Conservation (phyloP, 2,113 vertebrate genomes). For the Ictidomys tridecemlineatus region DNA sequence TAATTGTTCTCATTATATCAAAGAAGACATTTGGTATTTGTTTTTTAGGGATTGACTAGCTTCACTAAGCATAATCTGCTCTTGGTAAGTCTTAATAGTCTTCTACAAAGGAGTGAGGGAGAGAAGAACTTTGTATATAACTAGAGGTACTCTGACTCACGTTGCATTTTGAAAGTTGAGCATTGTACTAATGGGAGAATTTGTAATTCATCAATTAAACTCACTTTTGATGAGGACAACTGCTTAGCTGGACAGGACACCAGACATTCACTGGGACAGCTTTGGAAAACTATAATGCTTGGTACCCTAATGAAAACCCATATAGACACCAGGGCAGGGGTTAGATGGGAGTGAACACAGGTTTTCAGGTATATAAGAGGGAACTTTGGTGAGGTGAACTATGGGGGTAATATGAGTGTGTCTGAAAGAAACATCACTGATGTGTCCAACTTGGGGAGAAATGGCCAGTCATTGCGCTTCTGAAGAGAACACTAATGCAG, state of each 20-base stretch:
- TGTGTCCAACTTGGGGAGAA: not conserved
- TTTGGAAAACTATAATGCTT: not conserved
- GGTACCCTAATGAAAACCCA: not conserved
- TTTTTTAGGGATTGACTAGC: no score
- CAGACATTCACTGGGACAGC: not conserved
- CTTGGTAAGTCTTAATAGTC: not conserved
- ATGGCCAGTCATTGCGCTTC: not conserved
- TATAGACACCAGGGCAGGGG: not conserved
- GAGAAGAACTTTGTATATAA: conserved; percentile 5
- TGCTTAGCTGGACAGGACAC: not conserved
- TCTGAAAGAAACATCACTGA: not conserved
- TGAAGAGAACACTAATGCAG: not conserved
- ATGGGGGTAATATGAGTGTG: not conserved
- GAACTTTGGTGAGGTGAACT: not conserved
- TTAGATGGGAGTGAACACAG: not conserved
- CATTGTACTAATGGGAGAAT: not conserved
- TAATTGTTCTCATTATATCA: no score
- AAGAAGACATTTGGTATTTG: no score
- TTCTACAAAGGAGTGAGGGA: conserved; percentile 7
- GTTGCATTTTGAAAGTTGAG: conserved; percentile 20
- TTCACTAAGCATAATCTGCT: no score
- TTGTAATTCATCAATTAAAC: conserved; percentile 25
- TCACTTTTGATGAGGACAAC: not conserved
- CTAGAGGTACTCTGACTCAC: not conserved
- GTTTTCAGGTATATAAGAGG: not conserved